Conservation (phyloP, 2,797 vertebrate species). For the Morus bassanus region DNA sequence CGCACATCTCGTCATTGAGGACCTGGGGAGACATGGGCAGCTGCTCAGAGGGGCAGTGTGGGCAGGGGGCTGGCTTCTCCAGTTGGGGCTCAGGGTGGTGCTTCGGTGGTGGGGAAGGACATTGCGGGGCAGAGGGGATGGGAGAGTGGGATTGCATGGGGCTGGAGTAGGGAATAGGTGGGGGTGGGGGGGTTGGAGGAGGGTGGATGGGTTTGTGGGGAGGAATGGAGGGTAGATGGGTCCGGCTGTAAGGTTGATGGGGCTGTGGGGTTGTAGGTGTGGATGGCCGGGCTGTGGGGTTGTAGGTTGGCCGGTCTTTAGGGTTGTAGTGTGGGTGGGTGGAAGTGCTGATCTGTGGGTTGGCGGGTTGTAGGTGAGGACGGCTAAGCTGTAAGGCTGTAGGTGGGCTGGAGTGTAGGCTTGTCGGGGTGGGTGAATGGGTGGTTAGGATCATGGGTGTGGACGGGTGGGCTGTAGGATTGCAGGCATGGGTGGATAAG, state of each 20-base stretch:
- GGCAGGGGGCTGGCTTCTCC: not conserved
- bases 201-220: not conserved
- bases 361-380: not conserved
- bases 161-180: not conserved
- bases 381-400: not conserved
- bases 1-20: conserved; percentile 89
- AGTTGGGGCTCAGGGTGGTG: not conserved
- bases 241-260: not conserved
- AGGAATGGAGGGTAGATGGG: too few species aligned
- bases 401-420: not conserved
- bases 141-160: not conserved
- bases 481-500: not conserved
- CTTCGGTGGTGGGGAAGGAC: not conserved
- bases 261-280: not conserved
- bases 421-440: not conserved
- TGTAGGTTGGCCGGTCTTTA: not conserved
- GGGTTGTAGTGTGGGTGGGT: not conserved
- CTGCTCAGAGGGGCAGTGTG: not conserved
- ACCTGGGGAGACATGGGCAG: conserved; percentile 72
- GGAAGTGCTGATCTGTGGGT: not conserved
- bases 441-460: not conserved
- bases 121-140: not conserved
- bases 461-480: not conserved
- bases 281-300: not conserved
- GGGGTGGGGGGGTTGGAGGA: not conserved